Percentiles rank a stretch among this genome's conserved stretches.
phyloP scores from a whole-genome alignment of 92 coral and sea anemone species.

The Plumapathes pennacea region DNA sequence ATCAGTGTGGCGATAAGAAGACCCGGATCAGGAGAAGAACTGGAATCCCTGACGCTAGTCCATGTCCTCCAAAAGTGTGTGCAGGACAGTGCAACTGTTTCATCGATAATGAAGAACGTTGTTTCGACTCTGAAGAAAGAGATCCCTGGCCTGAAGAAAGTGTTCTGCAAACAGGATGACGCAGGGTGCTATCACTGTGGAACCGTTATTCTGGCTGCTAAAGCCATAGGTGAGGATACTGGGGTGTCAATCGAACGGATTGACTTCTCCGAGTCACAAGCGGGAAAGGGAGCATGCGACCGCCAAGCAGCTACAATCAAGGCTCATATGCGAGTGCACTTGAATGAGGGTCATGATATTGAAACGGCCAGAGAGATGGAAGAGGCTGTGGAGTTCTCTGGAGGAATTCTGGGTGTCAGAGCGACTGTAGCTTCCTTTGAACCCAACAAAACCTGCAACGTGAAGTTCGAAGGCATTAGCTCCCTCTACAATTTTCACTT shows the following conservation, averaged over 20 bases:
- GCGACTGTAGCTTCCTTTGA: constrained; percentile 28
- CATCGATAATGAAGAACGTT: constrained; percentile 28
- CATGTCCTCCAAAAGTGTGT: constrained; percentile 51
- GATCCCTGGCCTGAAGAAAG: constrained; percentile 30
- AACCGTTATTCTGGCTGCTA: constrained; percentile 24
- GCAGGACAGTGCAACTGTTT: constrained; percentile 44
- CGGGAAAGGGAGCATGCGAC: constrained; percentile 52
- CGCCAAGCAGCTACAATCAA: constrained; percentile 40
- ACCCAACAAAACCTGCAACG: constrained; percentile 3
- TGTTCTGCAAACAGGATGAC: constrained; percentile 41
- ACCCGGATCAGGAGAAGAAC: constrained; percentile 15
- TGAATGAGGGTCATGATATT: constrained; percentile 38
- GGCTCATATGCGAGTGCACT: constrained; percentile 30
- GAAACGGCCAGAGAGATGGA: constrained; percentile 21
- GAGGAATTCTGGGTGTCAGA: constrained; percentile 28
- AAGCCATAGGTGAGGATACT: constrained; percentile 22
- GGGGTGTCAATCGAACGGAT: constrained; percentile 29
- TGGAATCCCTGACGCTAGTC: constrained; percentile 36
- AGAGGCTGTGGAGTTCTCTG: constrained; percentile 41
- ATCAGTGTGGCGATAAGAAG: constrained; percentile 42
- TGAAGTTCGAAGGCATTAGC: constrained; percentile 30
- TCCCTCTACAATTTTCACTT: constrained; percentile 26
- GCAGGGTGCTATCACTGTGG: constrained; percentile 62
- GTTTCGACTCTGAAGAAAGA: constrained; percentile 21
- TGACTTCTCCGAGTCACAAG: constrained; percentile 53